These are phyloP conservation scores for Sarcophaga rosellei DNA, from an alignment of 2,888 invertebrate genomes.

Conservation along the genomic window DNA sequence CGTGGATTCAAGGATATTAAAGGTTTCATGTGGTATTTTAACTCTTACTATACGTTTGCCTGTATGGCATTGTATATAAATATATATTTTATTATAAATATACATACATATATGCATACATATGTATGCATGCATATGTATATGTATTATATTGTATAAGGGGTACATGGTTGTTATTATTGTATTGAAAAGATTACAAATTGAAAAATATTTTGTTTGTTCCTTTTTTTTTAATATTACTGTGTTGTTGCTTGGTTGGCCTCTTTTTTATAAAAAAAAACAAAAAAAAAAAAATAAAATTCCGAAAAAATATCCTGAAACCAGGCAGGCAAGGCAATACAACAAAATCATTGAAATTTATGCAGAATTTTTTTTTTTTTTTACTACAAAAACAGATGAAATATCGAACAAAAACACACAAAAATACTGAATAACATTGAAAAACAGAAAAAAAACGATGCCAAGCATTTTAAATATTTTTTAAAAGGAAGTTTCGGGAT, in stretches of 20 bases:
- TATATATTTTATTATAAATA: neutral
- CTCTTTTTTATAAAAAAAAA: no score
- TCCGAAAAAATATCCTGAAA: neutral
- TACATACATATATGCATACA: no score
- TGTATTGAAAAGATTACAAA: slow-evolving; percentile 57
- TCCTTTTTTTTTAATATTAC: neutral
- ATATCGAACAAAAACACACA: neutral
- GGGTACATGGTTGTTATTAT: no score
- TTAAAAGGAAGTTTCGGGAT: neutral
- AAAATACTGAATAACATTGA: neutral
- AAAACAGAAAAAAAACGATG: neutral
- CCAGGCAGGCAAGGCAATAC: slow-evolving; percentile 1
- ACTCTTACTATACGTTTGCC: neutral
- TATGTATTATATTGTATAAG: no score
- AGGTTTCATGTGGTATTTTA: slow-evolving; percentile 29
- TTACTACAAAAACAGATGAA: neutral
- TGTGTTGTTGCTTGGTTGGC: neutral
- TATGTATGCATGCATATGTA: no score
- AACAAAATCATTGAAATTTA: slow-evolving; percentile 49
- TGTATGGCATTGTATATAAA: neutral
- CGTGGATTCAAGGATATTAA: slow-evolving; percentile 59
- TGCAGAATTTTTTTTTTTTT: slow-evolving; percentile 26
- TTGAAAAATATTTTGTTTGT: slow-evolving; percentile 51
- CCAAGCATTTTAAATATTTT: neutral
- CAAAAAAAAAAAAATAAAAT: no score